Evolutionary conservation across 1,140 invertebrate species (phyloP).

Genomic region (Drosophila orosa): DNA sequence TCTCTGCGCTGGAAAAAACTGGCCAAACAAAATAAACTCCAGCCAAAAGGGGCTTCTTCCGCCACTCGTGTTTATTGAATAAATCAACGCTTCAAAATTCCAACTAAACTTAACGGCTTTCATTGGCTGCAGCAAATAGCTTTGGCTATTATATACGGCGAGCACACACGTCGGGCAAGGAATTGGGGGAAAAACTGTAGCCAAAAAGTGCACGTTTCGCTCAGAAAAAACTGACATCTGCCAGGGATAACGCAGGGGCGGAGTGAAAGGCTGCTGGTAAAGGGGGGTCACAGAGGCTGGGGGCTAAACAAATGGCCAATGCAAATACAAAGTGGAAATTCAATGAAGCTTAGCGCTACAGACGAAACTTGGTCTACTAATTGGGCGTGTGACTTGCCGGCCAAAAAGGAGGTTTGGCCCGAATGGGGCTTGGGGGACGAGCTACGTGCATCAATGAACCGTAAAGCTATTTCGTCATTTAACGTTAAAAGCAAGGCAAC

Average conservation of each 20-base stretch:
- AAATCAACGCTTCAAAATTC: constrained; percentile 75
- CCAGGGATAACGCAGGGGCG: constrained; percentile 4
- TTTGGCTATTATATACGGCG: constrained; percentile 55
- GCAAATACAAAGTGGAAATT: constrained; percentile 79
- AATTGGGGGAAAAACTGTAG: constrained; percentile 64
- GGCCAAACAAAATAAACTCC: constrained; percentile 42
- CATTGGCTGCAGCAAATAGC: constrained; percentile 71
- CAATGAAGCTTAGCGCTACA: constrained; percentile 78
- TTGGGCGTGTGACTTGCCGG: constrained; percentile 77
- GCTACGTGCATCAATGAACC: constrained; percentile 80
- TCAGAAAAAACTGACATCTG: constrained; percentile 36
- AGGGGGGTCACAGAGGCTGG: background rate
- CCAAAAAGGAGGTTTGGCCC: constrained; percentile 14
- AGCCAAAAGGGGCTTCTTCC: constrained; percentile 35
- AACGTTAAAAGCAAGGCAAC: constrained; percentile 79
- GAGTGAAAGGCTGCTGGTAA: background rate
- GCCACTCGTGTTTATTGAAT: constrained; percentile 66
- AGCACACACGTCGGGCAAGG: constrained; percentile 10
- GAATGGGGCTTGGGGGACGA: constrained; percentile 14
- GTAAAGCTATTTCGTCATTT: constrained; percentile 83
- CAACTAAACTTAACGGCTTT: constrained; percentile 78
- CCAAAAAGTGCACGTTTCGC: constrained; percentile 62
- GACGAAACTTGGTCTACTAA: constrained; percentile 80
- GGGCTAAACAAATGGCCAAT: constrained; percentile 61
- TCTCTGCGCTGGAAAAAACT: constrained; percentile 7